These are phyloP conservation scores for Tragelaphus oryx DNA, from an alignment of 2,797 vertebrate genomes.

Conservation along the genomic window DNA sequence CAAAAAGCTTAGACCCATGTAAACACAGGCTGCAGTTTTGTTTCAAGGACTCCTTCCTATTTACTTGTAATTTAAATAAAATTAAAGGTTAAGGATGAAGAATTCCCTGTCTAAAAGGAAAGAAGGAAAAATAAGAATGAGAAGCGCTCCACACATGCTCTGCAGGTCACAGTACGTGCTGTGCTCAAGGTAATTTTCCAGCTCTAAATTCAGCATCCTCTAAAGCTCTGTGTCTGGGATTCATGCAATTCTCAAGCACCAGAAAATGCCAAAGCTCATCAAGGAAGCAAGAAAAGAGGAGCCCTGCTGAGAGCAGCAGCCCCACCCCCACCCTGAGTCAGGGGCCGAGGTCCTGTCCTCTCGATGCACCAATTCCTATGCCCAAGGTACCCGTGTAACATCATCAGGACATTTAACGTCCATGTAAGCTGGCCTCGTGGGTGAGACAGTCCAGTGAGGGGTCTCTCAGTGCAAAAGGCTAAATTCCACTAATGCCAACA, in stretches of 20 bases:
- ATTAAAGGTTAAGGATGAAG: neutral
- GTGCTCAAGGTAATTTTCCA: neutral
- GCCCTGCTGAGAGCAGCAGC: neutral
- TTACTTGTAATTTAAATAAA: neutral
- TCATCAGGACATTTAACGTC: neutral
- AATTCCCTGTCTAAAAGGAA: neutral
- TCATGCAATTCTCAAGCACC: neutral
- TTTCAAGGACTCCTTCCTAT: neutral
- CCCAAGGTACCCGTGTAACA: neutral
- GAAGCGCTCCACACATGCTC: neutral
- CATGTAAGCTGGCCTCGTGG: neutral
- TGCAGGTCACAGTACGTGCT: neutral
- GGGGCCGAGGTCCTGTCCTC: neutral
- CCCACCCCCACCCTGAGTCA: neutral
- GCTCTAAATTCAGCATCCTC: neutral
- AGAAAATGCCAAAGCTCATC: neutral
- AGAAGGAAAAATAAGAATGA: neutral
- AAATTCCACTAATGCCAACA: neutral
- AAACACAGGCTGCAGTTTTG: neutral
- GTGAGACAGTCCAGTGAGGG: neutral
- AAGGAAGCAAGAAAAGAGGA: neutral
- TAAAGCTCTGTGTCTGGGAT: neutral
- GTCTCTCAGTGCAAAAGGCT: neutral
- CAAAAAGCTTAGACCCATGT: neutral
- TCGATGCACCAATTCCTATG: neutral